phyloP scores from a whole-genome alignment of 2,888 invertebrate species.

The Silvanus unidentatus region DNA sequence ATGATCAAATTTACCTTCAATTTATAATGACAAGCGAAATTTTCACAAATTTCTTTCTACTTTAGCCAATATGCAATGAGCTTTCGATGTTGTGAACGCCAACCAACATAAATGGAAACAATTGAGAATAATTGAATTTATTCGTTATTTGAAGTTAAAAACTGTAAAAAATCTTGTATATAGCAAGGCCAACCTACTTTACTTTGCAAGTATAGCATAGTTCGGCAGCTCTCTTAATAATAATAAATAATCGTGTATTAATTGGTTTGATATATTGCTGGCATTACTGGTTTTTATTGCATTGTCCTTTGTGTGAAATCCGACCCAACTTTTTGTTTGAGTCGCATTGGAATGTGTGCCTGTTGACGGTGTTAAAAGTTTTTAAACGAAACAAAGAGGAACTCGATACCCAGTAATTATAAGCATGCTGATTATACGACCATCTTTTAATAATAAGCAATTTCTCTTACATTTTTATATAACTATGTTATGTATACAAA shows the following conservation, averaged over 20 bases:
- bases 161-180: too few species aligned
- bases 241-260: conserved; percentile 46
- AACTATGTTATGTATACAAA: neutral
- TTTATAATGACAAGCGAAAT: too few species aligned
- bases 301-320: conserved; percentile 43
- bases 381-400: conserved; percentile 30
- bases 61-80: too few species aligned
- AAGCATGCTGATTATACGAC: conserved; percentile 15
- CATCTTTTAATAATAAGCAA: too few species aligned
- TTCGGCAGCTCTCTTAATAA: conserved; percentile 43
- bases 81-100: too few species aligned
- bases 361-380: conserved; percentile 31
- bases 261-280: conserved; percentile 47
- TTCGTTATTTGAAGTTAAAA: too few species aligned
- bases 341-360: conserved; percentile 39
- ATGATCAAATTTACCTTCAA: too few species aligned
- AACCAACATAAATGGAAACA: too few species aligned
- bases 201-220: conserved; percentile 27
- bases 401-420: conserved; percentile 20
- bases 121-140: too few species aligned
- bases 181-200: conserved; percentile 19
- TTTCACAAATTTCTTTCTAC: too few species aligned
- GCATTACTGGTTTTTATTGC: conserved; percentile 40
- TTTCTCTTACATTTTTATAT: conserved; percentile 6
- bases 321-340: conserved; percentile 37